A percentile compares a stretch with the other conserved stretches of the same genome.
Evolutionary conservation across 2,113 vertebrate species (phyloP).

Genomic region (Brienomyrus brachyistius): DNA sequence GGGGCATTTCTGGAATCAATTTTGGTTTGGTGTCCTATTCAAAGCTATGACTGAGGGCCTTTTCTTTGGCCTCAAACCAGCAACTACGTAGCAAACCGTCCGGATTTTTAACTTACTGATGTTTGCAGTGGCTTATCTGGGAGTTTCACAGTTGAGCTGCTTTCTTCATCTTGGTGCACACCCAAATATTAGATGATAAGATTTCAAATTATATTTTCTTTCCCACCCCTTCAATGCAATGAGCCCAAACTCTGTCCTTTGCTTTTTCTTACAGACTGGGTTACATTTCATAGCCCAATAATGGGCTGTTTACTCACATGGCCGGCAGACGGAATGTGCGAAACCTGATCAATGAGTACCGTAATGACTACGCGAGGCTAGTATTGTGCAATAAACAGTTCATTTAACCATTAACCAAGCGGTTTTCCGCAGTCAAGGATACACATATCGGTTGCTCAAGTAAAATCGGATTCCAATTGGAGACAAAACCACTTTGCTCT

Average conservation of each 20-base stretch:
- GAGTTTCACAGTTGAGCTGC: not conserved
- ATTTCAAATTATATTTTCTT: not conserved
- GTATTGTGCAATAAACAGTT: not conserved
- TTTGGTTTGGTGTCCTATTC: not conserved
- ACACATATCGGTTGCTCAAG: not conserved
- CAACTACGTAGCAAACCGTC: not conserved
- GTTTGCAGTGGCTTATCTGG: not conserved
- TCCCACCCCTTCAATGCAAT: not conserved
- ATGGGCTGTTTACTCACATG: not conserved
- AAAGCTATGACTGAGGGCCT: not conserved
- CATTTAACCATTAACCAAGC: not conserved
- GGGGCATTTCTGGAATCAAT: not conserved
- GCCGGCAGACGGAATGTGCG: not conserved
- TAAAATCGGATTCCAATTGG: not conserved
- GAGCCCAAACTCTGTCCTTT: not conserved
- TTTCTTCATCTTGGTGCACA: not conserved
- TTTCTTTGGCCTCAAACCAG: not conserved
- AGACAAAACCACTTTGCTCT: not conserved
- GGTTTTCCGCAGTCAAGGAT: not conserved
- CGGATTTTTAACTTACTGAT: not conserved
- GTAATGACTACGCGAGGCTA: not conserved
- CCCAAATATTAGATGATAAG: not conserved
- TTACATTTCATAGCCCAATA: not conserved
- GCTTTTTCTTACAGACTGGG: not conserved
- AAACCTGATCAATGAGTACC: not conserved